These are phyloP conservation scores for Tauraco hartlaubi DNA, from an alignment of 2,797 vertebrate genomes.

Conservation along the genomic window DNA sequence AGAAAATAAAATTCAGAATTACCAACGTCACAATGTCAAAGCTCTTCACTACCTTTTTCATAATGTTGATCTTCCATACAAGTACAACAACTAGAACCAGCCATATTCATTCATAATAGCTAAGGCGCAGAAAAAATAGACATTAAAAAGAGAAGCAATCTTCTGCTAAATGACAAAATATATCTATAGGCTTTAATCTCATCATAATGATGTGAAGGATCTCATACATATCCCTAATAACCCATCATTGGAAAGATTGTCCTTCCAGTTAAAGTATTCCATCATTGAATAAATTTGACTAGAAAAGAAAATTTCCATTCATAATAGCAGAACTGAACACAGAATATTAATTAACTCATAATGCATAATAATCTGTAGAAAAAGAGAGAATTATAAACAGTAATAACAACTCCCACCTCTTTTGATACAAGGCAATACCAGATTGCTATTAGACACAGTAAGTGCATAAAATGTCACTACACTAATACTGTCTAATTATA, in stretches of 20 bases:
- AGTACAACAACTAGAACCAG: neutral
- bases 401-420: neutral
- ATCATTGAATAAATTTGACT: neutral
- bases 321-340: neutral
- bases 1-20: neutral
- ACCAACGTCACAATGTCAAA: accelerated
- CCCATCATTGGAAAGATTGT: neutral
- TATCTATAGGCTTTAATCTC: neutral
- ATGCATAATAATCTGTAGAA: neutral
- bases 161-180: neutral
- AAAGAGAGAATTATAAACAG: neutral
- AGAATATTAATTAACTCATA: neutral
- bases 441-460: neutral
- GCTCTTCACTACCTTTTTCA: neutral
- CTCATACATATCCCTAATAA: neutral
- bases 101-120: neutral
- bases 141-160: neutral
- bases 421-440: neutral
- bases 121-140: neutral
- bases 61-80: neutral
- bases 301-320: neutral
- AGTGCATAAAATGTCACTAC: neutral
- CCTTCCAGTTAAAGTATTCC: neutral
- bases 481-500: neutral
- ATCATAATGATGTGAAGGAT: neutral